A percentile compares a stretch with the other conserved stretches of the same genome.
Conservation (phyloP, 2,797 vertebrate species). For the Periparus ater region DNA sequence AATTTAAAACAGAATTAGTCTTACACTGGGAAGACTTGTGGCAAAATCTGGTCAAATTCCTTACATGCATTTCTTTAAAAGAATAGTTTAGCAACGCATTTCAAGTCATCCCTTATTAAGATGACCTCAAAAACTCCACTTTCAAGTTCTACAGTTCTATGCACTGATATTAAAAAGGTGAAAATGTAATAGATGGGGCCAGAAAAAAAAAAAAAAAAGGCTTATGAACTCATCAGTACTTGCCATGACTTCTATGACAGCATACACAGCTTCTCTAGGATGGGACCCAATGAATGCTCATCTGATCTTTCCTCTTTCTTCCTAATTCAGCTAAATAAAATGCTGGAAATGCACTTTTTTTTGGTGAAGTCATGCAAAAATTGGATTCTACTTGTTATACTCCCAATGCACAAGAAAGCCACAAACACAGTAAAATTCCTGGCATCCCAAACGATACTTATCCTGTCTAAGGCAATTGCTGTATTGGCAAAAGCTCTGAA, state of each 20-base stretch:
- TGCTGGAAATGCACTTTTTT: background rate
- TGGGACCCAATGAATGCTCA: background rate
- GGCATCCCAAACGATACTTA: slow-evolving; percentile 20
- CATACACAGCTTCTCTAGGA: background rate
- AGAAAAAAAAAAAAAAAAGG: background rate
- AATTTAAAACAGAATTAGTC: background rate
- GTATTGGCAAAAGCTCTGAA: background rate
- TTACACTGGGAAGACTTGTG: background rate
- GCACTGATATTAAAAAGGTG: background rate
- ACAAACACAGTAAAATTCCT: slow-evolving; percentile 45
- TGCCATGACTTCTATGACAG: background rate
- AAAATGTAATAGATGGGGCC: background rate
- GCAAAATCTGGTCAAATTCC: background rate
- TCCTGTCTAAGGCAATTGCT: background rate
- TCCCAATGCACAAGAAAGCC: slow-evolving; percentile 30
- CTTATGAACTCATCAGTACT: background rate
- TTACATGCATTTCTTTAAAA: background rate
- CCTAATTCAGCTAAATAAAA: background rate
- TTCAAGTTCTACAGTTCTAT: background rate
- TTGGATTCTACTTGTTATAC: background rate
- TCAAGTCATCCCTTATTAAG: background rate
- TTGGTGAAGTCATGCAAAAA: slow-evolving; percentile 35
- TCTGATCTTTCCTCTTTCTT: background rate
- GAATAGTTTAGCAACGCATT: background rate
- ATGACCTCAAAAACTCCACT: background rate